Percentiles rank a stretch among this genome's conserved stretches.
phyloP scores from a whole-genome alignment of 2,888 invertebrate genomes.

The Vannuccia rotundouncinata region DNA sequence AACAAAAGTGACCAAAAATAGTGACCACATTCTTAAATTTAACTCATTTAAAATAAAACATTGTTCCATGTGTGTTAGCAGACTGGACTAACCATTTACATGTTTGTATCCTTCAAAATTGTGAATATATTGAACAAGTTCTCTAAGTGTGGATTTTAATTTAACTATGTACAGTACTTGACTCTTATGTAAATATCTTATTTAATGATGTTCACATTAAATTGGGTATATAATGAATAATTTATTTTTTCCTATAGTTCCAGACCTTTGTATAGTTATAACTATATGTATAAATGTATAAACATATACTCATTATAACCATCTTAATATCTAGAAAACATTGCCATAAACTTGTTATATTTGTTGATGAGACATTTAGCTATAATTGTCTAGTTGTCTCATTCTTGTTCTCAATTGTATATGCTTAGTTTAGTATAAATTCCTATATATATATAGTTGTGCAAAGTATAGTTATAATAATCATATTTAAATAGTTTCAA shows the following conservation, averaged over 20 bases:
- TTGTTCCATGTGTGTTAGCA: not conserved
- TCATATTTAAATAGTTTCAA: too few species aligned
- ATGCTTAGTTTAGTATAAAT: too few species aligned
- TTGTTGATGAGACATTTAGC: too few species aligned
- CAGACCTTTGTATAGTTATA: not conserved
- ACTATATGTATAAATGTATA: too few species aligned
- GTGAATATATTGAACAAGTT: not conserved
- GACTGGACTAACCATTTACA: not conserved
- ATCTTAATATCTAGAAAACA: too few species aligned
- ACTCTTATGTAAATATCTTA: not conserved
- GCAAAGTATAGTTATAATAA: too few species aligned
- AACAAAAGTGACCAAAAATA: not conserved
- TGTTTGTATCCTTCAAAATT: not conserved
- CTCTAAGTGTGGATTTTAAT: not conserved
- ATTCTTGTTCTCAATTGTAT: too few species aligned
- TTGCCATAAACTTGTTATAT: too few species aligned
- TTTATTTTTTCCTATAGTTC: not conserved
- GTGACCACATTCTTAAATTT: slow-evolving; percentile 21
- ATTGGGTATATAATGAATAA: not conserved
- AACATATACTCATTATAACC: too few species aligned
- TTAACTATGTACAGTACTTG: not conserved
- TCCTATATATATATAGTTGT: too few species aligned
- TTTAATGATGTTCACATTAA: not conserved
- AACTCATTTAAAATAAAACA: not conserved
- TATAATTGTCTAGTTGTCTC: too few species aligned